Evolutionary conservation across 2,888 invertebrate species (phyloP), one percentile per base, ranked within the genome.

Genomic region (Nomada flava): DNA sequence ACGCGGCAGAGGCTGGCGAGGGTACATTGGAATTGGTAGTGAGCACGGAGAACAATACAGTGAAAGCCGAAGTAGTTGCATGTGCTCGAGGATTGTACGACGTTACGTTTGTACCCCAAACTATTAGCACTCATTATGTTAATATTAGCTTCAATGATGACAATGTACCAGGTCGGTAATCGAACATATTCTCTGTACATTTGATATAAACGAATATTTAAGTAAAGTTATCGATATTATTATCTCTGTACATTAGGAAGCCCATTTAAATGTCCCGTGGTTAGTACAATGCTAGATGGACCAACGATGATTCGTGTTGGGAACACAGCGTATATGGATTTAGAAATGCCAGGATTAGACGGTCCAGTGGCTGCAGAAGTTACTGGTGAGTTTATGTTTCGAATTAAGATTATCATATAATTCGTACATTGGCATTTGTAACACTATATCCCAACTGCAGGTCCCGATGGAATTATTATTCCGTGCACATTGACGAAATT

Each of bases 121-220:
- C 97, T n/a, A 96, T 97, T 47, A 97, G 97, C 88, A 96, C 98
- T 10, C 98, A 98, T 93, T 98, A 97, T 89, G 98, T 98, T 18
- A 98, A 98, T 82, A 98, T 98, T 84, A 98, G 98, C 0, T 98
- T 98, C 94, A 98, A 98, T 92, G 98, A 98, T 90, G 98, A 98
- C 91, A 95, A 97, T 44, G 98, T 98, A 2, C 97, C 97, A 76
- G 95, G 95, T 95, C 29, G 72, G 79, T 68, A 72, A 20, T 26
- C n/a, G 29, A 11, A 47, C 23, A 60, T 52, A 36, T 26, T 42
- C 23, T 0, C 4, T 2, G 20, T 13, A 15, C 15, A 13, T 15
- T 23, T 10, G 4, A 5, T 63, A 55, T 52, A 9, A 42, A 29
- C 36, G 53, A 42, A 47, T 18, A 36, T 47, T 15, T 2, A 52